Base-by-base conservation (phyloP, 1,140 invertebrate species). In the Sycophila sp. region DNA sequence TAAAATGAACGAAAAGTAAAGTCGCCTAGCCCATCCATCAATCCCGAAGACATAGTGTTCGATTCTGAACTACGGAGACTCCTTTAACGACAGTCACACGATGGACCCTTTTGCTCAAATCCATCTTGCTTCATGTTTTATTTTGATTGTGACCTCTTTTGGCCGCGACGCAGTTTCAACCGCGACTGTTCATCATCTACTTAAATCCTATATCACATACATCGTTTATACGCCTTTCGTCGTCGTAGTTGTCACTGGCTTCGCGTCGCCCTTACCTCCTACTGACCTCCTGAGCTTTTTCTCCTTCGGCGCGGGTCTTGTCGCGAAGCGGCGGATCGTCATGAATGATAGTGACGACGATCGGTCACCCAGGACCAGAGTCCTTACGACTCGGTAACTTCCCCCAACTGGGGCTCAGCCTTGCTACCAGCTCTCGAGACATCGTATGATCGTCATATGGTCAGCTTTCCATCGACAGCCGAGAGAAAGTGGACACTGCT, bases 141-240 rank as follows among this genome's bases (percentile, higher is more conserved):
- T 2, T 34, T 47, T 62, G 13, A 7, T 32, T 45, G 11, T 45
- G 28, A 7, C 22, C 17, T 13, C 17, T 4, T 1, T 32, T 4
- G 4, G 17, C 45, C 17, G n/a, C 45, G 45, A 49, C 6, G 22
- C 22, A 56, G 30, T 40, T 38, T 2, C 10, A 24, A 40, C 22
- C 34, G 40, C 22, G 13, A 24, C 38, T 2, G 15, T 2, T 34
- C 34, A 11, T 26, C 22, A 5, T 17, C 15, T 7, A 28, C 58
- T 69, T 55, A 62, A 58, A 69, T 53, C 10, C 17, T 69, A 69
- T 62, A 69, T 69, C 58, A 69, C 67, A 63, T 36, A 28, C 36
- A 42, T 28, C 38, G 38, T 45, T 45, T 30, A 4, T 24, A 2
- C 34, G 2, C 10, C 22, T 19, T 59, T 34, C 19, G 38, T 30